Percentiles rank a stretch among this genome's conserved stretches.
These are phyloP conservation scores for Thamnophis elegans DNA, from an alignment of 2,797 vertebrate genomes.

Conservation along the genomic window DNA sequence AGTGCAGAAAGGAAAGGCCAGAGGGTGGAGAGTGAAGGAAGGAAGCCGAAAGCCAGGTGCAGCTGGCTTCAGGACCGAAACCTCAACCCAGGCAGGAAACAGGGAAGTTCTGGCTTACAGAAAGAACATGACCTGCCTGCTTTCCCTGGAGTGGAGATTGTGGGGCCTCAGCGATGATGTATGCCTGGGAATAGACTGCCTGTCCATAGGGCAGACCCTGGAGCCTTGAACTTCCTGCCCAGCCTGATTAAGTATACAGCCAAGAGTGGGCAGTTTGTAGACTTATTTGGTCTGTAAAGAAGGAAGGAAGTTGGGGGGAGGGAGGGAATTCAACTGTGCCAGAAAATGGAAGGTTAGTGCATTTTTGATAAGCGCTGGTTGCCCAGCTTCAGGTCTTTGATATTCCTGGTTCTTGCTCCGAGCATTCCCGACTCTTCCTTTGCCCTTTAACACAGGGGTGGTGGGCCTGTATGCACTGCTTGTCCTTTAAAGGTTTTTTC, in stretches of 20 bases:
- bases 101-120: background rate
- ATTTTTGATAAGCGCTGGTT: background rate
- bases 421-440: background rate
- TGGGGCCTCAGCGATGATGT: background rate
- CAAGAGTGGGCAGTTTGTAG: background rate
- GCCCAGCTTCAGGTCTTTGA: background rate
- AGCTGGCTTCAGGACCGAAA: slow-evolving; percentile 3
- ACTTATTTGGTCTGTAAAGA: background rate
- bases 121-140: background rate
- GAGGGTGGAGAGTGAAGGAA: slow-evolving; percentile 26
- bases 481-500: background rate
- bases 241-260: background rate
- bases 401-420: background rate
- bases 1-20: background rate
- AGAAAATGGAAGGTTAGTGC: background rate
- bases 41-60: slow-evolving; percentile 15
- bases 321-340: background rate
- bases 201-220: background rate
- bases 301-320: slow-evolving; percentile 14
- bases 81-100: slow-evolving; percentile 5
- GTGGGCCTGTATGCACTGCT: background rate
- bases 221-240: slow-evolving; percentile 5
- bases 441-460: background rate
- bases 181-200: background rate
- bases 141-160: background rate